These are phyloP conservation scores for Brachionus rubens DNA, from an alignment of 1,140 invertebrate species.

Conservation along the genomic window DNA sequence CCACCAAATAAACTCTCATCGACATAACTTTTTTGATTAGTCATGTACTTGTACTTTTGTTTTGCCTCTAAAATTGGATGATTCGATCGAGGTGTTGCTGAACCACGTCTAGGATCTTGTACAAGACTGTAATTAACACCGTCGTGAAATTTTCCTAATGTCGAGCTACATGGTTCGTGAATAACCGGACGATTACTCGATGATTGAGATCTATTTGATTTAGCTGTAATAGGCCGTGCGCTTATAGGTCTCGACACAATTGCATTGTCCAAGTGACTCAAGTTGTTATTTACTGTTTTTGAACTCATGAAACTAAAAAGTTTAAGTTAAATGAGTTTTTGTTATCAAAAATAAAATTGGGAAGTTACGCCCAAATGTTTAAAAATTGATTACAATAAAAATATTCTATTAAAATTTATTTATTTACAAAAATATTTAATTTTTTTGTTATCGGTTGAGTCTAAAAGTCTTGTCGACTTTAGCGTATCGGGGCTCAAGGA, in stretches of 20 bases:
- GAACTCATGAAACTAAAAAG: background rate
- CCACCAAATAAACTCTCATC: conserved; percentile 38
- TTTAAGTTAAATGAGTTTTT: background rate
- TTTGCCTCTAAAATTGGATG: conserved; percentile 23
- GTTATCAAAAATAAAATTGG: background rate
- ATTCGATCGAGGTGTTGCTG: conserved; percentile 10
- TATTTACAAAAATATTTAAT: conserved; percentile 12
- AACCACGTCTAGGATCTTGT: conserved; percentile 3
- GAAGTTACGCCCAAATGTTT: conserved; percentile 11
- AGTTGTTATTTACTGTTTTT: background rate
- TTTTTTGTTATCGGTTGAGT: background rate
- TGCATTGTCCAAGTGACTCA: conserved; percentile 1
- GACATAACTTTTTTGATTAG: conserved; percentile 22
- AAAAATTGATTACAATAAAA: background rate
- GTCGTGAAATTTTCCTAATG: conserved; percentile 37
- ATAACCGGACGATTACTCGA: background rate
- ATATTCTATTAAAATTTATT: background rate
- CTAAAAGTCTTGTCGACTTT: conserved; percentile 15
- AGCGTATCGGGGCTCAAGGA: conserved; percentile 36
- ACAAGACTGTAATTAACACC: conserved; percentile 31
- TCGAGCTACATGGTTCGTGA: conserved; percentile 36
- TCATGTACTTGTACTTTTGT: conserved; percentile 43
- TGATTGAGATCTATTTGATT: conserved; percentile 32
- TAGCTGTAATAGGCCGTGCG: background rate
- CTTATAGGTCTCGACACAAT: conserved; percentile 12